phyloP scores from a whole-genome alignment of 2,113 vertebrate species.

The Crotalus helleri region DNA sequence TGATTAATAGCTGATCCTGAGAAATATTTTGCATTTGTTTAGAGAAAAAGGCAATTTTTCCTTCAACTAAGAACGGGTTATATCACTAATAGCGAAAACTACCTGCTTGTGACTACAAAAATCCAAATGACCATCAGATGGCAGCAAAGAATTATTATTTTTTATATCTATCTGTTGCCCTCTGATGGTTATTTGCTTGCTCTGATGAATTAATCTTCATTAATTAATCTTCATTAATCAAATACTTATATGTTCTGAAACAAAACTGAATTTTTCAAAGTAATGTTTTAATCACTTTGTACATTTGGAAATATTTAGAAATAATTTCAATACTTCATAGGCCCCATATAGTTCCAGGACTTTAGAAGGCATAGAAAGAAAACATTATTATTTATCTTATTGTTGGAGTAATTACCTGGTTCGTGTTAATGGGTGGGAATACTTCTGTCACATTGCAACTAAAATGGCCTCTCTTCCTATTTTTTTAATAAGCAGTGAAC shows the following conservation, averaged over 20 bases:
- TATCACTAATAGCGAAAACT: neutral
- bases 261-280: neutral
- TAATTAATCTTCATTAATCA: neutral
- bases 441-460: neutral
- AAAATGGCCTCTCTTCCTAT: neutral
- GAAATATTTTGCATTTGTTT: neutral
- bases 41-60: neutral
- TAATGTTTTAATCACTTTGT: no score
- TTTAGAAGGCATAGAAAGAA: neutral
- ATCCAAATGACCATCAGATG: neutral
- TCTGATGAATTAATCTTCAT: neutral
- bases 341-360: neutral
- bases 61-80: neutral
- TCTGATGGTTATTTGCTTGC: neutral
- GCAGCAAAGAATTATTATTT: neutral
- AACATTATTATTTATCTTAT: neutral
- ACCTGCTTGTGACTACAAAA: neutral
- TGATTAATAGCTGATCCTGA: neutral
- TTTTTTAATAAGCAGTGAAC: neutral
- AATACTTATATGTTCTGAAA: neutral
- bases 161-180: neutral
- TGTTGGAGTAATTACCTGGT: neutral
- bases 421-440: neutral
- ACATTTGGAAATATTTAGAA: neutral
- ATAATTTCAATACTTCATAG: neutral